These are phyloP conservation scores for Pterobdella sp. DNA, from an alignment of 2,888 invertebrate genomes.

Conservation along the genomic window DNA sequence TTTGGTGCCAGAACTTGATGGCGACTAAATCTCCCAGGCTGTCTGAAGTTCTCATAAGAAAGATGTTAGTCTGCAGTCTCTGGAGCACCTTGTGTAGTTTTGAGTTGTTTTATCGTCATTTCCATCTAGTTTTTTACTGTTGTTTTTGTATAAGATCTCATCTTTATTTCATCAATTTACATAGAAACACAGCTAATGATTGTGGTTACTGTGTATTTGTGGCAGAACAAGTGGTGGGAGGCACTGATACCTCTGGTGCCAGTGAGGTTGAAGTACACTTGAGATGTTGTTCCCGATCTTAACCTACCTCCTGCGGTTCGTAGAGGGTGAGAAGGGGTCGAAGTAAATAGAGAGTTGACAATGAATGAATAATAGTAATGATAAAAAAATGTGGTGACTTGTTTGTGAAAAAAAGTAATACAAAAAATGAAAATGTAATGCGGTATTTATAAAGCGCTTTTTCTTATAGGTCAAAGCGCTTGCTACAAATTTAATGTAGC, in stretches of 20 bases:
- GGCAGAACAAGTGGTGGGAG: conserved; percentile 21
- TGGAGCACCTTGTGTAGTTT: conserved; percentile 28
- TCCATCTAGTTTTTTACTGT: not conserved
- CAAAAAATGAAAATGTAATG: too few relatives aligned
- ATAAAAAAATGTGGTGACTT: too few relatives aligned
- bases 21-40: conserved; percentile 44
- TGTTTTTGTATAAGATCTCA: not conserved
- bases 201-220: not conserved
- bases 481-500: too few relatives aligned
- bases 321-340: not conserved
- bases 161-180: not conserved
- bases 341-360: not conserved
- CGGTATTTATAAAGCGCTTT: too few relatives aligned
- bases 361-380: too few relatives aligned
- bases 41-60: conserved; percentile 25
- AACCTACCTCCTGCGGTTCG: not conserved
- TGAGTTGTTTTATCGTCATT: not conserved
- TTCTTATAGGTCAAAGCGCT: too few relatives aligned
- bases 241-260: conserved; percentile 25
- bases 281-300: conserved; percentile 18
- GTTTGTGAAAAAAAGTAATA: too few relatives aligned
- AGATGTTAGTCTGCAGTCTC: conserved; percentile 27
- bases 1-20: conserved; percentile 48
- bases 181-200: not conserved
- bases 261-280: conserved; percentile 24